Conservation (phyloP, 2,888 invertebrate genomes). For the Geotrupes spiniger region DNA sequence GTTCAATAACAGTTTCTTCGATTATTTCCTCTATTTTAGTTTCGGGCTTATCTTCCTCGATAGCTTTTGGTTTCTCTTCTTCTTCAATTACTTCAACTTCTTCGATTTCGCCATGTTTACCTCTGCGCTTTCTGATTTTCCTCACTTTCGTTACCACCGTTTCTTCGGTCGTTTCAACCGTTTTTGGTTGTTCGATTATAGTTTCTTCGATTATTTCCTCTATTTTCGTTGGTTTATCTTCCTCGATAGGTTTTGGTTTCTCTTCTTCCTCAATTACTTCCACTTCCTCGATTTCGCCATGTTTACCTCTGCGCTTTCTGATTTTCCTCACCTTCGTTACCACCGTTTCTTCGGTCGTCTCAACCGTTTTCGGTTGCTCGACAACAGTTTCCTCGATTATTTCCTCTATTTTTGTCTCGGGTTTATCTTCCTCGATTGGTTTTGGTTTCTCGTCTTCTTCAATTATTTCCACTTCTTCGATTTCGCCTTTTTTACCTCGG, state of each 20-base stretch:
- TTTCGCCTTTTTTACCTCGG: too few relatives aligned
- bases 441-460: constrained; percentile 36
- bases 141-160: constrained; percentile 41
- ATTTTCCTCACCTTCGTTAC: too few relatives aligned
- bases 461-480: constrained; percentile 38
- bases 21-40: constrained; percentile 35
- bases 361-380: too few relatives aligned
- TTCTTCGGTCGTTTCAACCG: constrained; percentile 32
- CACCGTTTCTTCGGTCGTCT: too few relatives aligned
- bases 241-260: constrained; percentile 53
- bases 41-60: constrained; percentile 26
- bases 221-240: constrained; percentile 46
- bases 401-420: too few relatives aligned
- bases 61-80: constrained; percentile 26
- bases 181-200: constrained; percentile 42
- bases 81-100: constrained; percentile 38
- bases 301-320: too few relatives aligned
- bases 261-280: constrained; percentile 46
- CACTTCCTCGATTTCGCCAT: constrained; percentile 34
- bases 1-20: constrained; percentile 38
- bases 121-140: constrained; percentile 43
- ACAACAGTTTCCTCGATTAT: too few relatives aligned
- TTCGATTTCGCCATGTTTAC: constrained; percentile 42
- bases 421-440: too few relatives aligned
- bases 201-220: constrained; percentile 39